Evolutionary conservation across 2,888 invertebrate genomes (phyloP), one percentile per base, ranked within the genome.

Genomic region (Polylopha cassiicola): DNA sequence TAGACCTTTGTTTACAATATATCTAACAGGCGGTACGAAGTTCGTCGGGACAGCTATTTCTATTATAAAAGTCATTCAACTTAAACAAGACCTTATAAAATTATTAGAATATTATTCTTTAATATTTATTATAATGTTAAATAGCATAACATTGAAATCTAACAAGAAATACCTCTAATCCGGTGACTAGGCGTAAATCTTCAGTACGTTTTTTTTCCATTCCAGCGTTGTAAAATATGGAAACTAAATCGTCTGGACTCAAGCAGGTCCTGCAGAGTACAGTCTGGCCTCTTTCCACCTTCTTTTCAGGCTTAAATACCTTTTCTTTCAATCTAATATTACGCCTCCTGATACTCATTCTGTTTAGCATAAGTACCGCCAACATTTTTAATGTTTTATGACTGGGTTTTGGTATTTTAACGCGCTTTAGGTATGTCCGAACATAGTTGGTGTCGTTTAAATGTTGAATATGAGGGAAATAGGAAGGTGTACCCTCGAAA

Each of bases 251-350:
- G 2, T 37, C 30, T 1, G 30, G 13, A 11, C 30, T 31, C 2
- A 47, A 20, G 16, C 47, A 47, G 4, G 47, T 47, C 23, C 47
- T 37, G 15, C 47, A 47, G 17, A 13, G 43, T 8, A 21, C 14
- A 0, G 37, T 32, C 11, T 24, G 27, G n/a, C n/a, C n/a, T 5
- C 28, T 34, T n/a, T 38, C 29, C 7, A 18, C 8, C 32, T 43
- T 43, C 23, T 30, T 43, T 16, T 43, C 38, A 1, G 23, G n/a
- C 11, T 24, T 41, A 11, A 13, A 24, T 13, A n/a, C 18, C 2
- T n/a, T 4, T 29, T 34, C 29, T 10, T 29, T 39, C 1, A 17
- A 23, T 8, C 15, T 23, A 7, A 23, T 8, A 28, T 5, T 21
- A 1, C 43, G 38, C n/a, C 38, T 13, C 8, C 33, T 33, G 29